Percentiles rank a stretch among this genome's conserved stretches.
Conservation (phyloP, 1,140 invertebrate species). For the Eriocheir sinensis region DNA sequence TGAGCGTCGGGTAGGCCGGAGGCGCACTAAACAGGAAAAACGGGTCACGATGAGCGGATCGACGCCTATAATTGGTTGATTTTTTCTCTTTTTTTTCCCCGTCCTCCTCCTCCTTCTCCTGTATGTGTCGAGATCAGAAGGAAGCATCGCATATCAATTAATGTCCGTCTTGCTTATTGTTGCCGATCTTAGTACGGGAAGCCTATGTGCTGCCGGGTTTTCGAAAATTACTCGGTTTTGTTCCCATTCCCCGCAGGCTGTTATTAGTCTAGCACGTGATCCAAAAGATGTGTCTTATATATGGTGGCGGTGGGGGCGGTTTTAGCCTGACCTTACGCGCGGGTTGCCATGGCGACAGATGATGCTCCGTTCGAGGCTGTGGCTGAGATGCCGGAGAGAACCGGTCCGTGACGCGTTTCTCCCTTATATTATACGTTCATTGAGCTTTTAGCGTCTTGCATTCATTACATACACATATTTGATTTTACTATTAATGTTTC, state of each 20-base stretch:
- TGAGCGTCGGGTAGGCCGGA: conserved; percentile 43
- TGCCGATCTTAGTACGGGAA: conserved; percentile 63
- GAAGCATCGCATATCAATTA: conserved; percentile 70
- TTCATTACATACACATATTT: neutral
- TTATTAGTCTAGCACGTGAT: conserved; percentile 76
- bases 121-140: conserved; percentile 45
- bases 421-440: too few relatives aligned
- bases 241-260: conserved; percentile 73
- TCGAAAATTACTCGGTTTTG: conserved; percentile 74
- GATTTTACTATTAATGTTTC: too few relatives aligned
- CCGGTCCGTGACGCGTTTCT: neutral
- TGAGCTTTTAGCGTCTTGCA: too few relatives aligned
- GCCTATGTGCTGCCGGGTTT: conserved; percentile 69
- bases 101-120: neutral
- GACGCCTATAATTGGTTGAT: conserved; percentile 31
- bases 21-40: conserved; percentile 52
- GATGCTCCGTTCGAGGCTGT: conserved; percentile 63
- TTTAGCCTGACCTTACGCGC: conserved; percentile 62
- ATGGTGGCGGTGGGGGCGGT: conserved; percentile 70
- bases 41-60: conserved; percentile 27
- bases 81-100: conserved; percentile 15
- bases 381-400: neutral
- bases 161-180: conserved; percentile 70
- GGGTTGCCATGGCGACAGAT: conserved; percentile 74
- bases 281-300: conserved; percentile 73